phyloP scores from a whole-genome alignment of 2,888 invertebrate genomes.

The Drosophila greeni region DNA sequence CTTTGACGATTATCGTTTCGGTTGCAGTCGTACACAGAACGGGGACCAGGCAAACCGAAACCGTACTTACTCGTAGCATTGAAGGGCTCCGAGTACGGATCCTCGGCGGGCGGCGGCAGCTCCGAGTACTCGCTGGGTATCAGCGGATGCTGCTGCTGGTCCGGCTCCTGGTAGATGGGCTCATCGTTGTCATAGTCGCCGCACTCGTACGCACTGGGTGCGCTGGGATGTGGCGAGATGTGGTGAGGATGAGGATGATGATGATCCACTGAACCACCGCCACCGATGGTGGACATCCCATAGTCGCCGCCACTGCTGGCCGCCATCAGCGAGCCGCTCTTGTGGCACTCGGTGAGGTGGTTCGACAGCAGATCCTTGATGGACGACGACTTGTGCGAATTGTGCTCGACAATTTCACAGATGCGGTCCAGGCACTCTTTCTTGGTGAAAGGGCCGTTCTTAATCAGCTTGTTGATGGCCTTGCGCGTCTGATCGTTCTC shows the following conservation, averaged over 20 bases:
- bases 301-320: neutral
- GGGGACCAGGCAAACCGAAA: neutral
- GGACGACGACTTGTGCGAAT: neutral
- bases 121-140: slow-evolving; percentile 48
- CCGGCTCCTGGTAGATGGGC: slow-evolving; percentile 75
- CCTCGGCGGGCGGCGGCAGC: slow-evolving; percentile 29
- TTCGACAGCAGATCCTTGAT: slow-evolving; percentile 9
- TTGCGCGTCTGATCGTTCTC: neutral
- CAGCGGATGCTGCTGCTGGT: slow-evolving; percentile 63
- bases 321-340: neutral
- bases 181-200: slow-evolving; percentile 33
- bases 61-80: slow-evolving; percentile 71
- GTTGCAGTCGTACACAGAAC: slow-evolving; percentile 9
- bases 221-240: slow-evolving; percentile 30
- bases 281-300: neutral
- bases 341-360: slow-evolving; percentile 12
- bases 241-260: neutral
- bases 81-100: slow-evolving; percentile 74
- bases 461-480: slow-evolving; percentile 1
- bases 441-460: neutral
- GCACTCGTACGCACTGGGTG: slow-evolving; percentile 7
- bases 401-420: neutral
- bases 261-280: neutral
- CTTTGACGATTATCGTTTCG: slow-evolving; percentile 2
- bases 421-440: slow-evolving; percentile 1